These are phyloP conservation scores for Bettongia penicillata DNA, from an alignment of 2,113 vertebrate genomes.

Conservation along the genomic window DNA sequence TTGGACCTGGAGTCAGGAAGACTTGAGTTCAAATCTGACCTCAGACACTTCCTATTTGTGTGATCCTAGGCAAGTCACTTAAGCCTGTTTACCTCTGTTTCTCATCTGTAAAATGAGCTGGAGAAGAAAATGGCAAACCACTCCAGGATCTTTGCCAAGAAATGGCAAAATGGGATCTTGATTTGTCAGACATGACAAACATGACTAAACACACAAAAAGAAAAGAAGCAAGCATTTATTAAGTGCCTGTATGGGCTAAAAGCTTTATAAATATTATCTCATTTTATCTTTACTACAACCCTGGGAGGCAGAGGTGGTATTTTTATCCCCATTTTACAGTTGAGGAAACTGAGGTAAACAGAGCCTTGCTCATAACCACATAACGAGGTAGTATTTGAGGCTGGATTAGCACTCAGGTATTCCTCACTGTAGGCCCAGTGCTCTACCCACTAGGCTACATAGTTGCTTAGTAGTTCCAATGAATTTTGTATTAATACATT, in stretches of 20 bases:
- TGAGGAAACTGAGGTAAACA: neutral
- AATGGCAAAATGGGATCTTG: too few species aligned
- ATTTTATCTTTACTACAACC: neutral
- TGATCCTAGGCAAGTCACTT: too few species aligned
- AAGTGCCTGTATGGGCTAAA: neutral
- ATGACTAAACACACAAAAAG: too few species aligned
- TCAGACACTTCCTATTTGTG: too few species aligned
- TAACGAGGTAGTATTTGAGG: neutral
- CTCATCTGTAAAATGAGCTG: too few species aligned
- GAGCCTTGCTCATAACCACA: neutral
- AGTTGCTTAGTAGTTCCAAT: neutral
- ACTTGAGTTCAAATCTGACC: too few species aligned
- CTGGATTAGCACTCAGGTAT: neutral
- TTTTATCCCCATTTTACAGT: neutral
- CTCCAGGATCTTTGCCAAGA: too few species aligned
- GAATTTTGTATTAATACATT: neutral
- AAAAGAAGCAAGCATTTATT: neutral
- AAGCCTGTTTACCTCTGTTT: too few species aligned
- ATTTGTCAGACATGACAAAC: too few species aligned
- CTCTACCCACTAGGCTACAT: neutral
- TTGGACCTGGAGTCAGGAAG: too few species aligned
- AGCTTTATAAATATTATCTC: neutral
- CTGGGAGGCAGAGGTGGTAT: neutral
- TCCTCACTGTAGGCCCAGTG: neutral
- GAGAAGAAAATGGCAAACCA: too few species aligned